Base-by-base conservation (phyloP, 1,140 invertebrate genomes). In the Oscheius sp. region DNA sequence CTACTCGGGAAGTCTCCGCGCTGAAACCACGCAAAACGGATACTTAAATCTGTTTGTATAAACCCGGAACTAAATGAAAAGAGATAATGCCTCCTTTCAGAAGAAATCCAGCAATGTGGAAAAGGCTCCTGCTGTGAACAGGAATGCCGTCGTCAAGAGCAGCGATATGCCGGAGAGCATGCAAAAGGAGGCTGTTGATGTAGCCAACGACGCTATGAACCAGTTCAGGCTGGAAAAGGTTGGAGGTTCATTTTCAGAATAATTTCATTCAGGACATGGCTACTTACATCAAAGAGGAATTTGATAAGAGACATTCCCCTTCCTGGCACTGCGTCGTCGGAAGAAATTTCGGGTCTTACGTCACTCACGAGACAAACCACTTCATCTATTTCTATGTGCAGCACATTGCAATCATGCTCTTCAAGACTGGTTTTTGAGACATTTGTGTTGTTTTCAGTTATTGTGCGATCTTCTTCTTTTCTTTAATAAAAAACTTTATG, bases 101-200 rank as follows among this genome's bases (percentile, higher is more conserved):
- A 15, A 55, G 49, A 55, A 55, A 26, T 7, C 49, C 15, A 15
- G 49, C 15, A 55, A 55, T 23, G 49, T 55, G 15, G 49, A 55
- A 23, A 55, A 55, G 23, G 28, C 59, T 3, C 59, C 59, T 7
- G 26, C 34, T 32, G 29, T 62, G 4, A 62, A 62, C 23, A 62
- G 38, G 28, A 49, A 68, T 3, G 28, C 95, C 85, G 95, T 98
- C 36, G 96, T 99, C 84, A 99, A 99, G 88, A 98, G 97, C 90
- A 95, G 94, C 78, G 95, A 99, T 86, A 99, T 99, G 95, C 91
- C 93, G 71, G 95, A 98, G 87, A 94, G 97, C 86, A 97, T 98
- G 95, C 95, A 98, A 89, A 94, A 97, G 85, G 94, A 97, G 88
- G 94, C 95, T 78, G 93, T 97, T 0, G 94, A 97, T 84, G 95